Conservation (phyloP, 2,797 vertebrate species). For the Poecile montanus region DNA sequence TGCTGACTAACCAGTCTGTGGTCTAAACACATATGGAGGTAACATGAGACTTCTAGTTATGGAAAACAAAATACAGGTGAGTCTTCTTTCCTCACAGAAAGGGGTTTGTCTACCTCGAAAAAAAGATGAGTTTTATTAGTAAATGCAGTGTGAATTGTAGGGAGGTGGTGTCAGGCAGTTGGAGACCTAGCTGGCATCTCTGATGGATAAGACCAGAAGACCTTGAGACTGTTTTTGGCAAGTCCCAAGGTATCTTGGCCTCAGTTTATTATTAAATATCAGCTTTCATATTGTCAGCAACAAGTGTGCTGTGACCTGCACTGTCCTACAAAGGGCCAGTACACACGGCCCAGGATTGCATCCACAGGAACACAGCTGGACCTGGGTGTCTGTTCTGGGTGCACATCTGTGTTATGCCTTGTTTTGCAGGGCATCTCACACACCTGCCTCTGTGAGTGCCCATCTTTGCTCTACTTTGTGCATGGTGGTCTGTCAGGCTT, state of each 20-base stretch:
- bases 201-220: not conserved
- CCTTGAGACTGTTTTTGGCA: not conserved
- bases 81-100: not conserved
- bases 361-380: not conserved
- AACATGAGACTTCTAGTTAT: not conserved
- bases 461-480: not conserved
- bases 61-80: not conserved
- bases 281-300: not conserved
- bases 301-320: not conserved
- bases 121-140: not conserved
- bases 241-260: not conserved
- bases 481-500: not conserved
- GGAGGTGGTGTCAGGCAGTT: not conserved
- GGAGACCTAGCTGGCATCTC: not conserved
- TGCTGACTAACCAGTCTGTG: not conserved
- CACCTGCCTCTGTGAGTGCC: not conserved
- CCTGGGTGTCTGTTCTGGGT: not conserved
- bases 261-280: not conserved
- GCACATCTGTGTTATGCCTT: not conserved
- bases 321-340: not conserved
- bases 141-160: not conserved
- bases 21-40: constrained; percentile 15
- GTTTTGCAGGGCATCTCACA: not conserved
- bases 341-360: not conserved
- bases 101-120: not conserved